Evolutionary conservation across 2,113 vertebrate genomes (phyloP).

Genomic region (Brienomyrus longianalis): DNA sequence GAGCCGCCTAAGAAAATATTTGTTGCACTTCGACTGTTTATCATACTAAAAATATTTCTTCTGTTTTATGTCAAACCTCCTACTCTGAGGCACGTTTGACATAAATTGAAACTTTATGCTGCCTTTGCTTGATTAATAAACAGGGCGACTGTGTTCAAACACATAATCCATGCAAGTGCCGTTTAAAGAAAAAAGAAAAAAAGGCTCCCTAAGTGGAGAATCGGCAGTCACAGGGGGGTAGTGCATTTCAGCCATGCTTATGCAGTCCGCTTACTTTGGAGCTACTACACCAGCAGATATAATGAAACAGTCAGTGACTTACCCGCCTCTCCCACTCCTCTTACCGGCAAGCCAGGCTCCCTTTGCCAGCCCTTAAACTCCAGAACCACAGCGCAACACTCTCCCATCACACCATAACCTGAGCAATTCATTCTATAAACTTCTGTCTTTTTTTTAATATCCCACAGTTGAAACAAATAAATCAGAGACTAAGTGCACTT

Average conservation of each 20-base stretch:
- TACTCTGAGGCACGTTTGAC: slow-evolving; percentile 69
- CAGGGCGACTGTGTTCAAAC: slow-evolving; percentile 88
- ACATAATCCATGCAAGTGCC: slow-evolving; percentile 88
- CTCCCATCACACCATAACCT: not conserved
- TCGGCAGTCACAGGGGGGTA: slow-evolving; percentile 92
- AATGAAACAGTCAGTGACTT: slow-evolving; percentile 91
- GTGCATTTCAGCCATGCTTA: slow-evolving; percentile 84
- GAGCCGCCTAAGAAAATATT: slow-evolving; percentile 48
- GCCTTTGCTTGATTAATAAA: slow-evolving; percentile 84
- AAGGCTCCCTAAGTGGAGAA: slow-evolving; percentile 86
- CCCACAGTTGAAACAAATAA: not conserved
- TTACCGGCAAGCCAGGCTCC: slow-evolving; percentile 58
- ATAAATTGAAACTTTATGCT: slow-evolving; percentile 79
- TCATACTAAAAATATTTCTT: slow-evolving; percentile 81
- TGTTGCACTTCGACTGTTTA: slow-evolving; percentile 70
- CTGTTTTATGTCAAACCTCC: slow-evolving; percentile 71
- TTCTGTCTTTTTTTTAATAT: not conserved
- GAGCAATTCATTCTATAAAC: not conserved
- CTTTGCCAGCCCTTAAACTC: slow-evolving; percentile 44
- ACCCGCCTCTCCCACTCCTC: slow-evolving; percentile 62
- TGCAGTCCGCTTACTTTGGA: slow-evolving; percentile 94
- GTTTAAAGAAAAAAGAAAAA: slow-evolving; percentile 65
- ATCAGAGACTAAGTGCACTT: not conserved
- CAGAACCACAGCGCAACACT: not conserved
- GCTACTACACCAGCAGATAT: slow-evolving; percentile 84